phyloP scores from a whole-genome alignment of 2,797 vertebrate species.

The Sebastes taczanowskii region DNA sequence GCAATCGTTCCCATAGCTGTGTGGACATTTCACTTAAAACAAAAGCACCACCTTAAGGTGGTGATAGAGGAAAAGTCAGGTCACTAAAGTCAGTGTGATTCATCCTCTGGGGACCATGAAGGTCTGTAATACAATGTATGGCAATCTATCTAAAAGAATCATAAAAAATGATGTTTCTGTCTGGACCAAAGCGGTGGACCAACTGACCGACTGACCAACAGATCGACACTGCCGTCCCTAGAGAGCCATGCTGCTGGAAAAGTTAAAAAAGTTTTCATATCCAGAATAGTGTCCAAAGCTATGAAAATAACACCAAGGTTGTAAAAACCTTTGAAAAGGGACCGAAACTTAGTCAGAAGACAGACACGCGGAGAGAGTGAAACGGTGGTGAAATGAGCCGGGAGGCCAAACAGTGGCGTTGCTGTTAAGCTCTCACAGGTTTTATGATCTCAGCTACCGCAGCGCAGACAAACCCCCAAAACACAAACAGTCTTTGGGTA shows the following conservation, averaged over 20 bases:
- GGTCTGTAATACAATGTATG: neutral
- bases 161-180: neutral
- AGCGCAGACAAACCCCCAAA: constrained; percentile 60
- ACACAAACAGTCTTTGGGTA: constrained; percentile 70
- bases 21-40: neutral
- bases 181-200: neutral
- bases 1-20: neutral
- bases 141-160: neutral
- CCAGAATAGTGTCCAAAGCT: neutral
- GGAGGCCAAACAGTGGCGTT: constrained; percentile 52
- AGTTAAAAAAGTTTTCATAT: neutral
- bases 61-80: neutral
- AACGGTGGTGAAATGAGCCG: constrained; percentile 32
- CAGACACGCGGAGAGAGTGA: neutral
- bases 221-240: neutral
- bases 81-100: neutral
- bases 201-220: neutral
- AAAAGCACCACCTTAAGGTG: neutral
- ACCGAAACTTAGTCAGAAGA: neutral
- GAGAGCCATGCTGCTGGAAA: fast-evolving
- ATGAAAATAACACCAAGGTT: constrained; percentile 10
- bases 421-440: constrained; percentile 56
- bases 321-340: neutral
- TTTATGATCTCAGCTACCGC: constrained; percentile 72
- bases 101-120: neutral